Evolutionary conservation across 2,888 invertebrate genomes (phyloP), one percentile per base, ranked within the genome.

Genomic region (Drosophila tanythrix): DNA sequence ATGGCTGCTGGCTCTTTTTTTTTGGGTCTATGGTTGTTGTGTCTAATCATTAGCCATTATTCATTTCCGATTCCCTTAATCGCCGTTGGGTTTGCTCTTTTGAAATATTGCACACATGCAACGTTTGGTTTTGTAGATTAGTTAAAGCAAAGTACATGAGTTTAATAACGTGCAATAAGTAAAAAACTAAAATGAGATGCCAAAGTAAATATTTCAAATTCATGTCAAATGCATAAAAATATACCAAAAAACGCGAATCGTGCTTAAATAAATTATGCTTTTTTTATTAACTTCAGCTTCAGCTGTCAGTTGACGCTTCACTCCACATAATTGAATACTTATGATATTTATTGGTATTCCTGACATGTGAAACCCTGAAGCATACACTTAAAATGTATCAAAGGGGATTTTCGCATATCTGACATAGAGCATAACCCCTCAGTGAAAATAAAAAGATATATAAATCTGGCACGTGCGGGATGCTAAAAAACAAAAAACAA

Each of bases 11-110:
- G 81, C 56, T 38, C 40, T 58, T 53, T 69, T 60, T 70, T 38
- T 27, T 60, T 70, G 59, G 65, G 38, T 67, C 27, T 43, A 60
- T 72, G 60, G 63, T 77, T 59, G 43, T 75, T 57, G 29, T 50
- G 48, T 59, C 75, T 83, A 85, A 85, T 88, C 84, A 85, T 81
- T 70, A 69, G 74, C 72, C 75, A 77, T 85, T 87, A 83, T 70
- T 81, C 73, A 75, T 70, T 50, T 68, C 69, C 69, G 38, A 60
- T 65, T 53, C 52, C 31, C 48, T 68, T 79, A 75, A 65, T 67
- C 77, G 79, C 67, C 50, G 51, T 50, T 55, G 74, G 53, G 61
- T 57, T 62, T 51, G 50, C 31, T 21, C 52, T 18, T 55, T 48
- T 67, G 29, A 78, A 48, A 50, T 75, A 74, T 65, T 67, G 53